Conservation (phyloP, 2,797 vertebrate genomes). For the Podarcis lilfordi region DNA sequence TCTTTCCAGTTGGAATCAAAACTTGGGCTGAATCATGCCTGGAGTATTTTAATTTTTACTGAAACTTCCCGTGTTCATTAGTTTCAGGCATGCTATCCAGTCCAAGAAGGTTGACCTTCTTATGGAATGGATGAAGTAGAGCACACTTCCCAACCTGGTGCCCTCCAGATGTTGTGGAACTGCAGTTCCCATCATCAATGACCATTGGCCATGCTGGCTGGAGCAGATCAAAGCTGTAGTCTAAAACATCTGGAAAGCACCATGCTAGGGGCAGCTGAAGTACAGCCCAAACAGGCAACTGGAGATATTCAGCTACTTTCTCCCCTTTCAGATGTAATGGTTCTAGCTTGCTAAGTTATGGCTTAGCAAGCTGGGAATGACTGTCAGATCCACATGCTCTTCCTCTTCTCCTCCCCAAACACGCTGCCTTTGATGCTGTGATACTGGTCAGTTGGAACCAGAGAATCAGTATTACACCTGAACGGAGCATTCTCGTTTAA, state of each 20-base stretch:
- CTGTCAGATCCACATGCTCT: not conserved
- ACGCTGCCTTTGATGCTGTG: not conserved
- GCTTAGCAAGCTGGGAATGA: not conserved
- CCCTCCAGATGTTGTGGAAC: too few species aligned
- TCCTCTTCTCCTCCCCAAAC: not conserved
- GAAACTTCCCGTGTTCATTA: not conserved
- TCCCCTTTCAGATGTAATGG: not conserved
- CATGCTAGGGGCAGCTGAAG: too few species aligned
- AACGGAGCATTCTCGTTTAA: too few species aligned
- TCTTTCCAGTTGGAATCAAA: not conserved
- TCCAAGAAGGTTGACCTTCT: not conserved
- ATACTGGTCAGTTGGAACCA: not conserved
- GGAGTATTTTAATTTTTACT: constrained; percentile 32
- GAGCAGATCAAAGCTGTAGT: too few species aligned
- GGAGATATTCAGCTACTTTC: not conserved
- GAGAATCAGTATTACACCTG: too few species aligned
- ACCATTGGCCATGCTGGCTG: too few species aligned
- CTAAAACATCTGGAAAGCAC: too few species aligned
- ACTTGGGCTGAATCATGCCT: not conserved
- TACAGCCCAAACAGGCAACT: not conserved
- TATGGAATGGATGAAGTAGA: not conserved
- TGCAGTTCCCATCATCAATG: too few species aligned
- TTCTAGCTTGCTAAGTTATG: not conserved
- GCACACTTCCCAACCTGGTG: not conserved
- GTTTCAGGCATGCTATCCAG: not conserved